Percentiles rank a stretch among this genome's conserved stretches.
Evolutionary conservation across 2,888 invertebrate species (phyloP).

Genomic region (Cephus nigrinus): DNA sequence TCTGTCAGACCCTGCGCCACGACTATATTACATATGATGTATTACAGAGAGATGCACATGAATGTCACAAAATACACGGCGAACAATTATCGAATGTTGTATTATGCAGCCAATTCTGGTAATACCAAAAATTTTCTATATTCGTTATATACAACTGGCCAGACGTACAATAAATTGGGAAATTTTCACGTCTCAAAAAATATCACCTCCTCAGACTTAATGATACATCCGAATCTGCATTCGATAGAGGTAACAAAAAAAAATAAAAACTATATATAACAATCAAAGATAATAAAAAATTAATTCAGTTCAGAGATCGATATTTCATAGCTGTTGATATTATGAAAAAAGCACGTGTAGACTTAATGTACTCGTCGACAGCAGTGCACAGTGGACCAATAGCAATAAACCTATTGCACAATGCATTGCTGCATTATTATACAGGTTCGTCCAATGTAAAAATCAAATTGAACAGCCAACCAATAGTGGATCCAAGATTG

Average conservation of each 20-base stretch:
- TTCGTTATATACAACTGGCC: constrained; percentile 16
- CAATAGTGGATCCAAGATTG: constrained; percentile 26
- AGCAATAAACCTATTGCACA: constrained; percentile 34
- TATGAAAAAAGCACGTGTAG: constrained; percentile 11
- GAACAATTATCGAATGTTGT: constrained; percentile 23
- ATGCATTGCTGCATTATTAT: constrained; percentile 29
- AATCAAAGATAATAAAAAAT: neutral
- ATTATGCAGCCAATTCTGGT: constrained; percentile 20
- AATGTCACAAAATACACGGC: constrained; percentile 24
- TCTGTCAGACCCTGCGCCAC: neutral
- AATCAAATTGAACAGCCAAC: constrained; percentile 33
- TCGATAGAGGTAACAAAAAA: constrained; percentile 29
- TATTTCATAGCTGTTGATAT: constrained; percentile 36
- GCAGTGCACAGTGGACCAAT: constrained; percentile 36
- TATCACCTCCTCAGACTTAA: constrained; percentile 22
- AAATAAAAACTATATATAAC: neutral
- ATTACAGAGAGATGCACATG: constrained; percentile 26
- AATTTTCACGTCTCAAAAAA: constrained; percentile 28
- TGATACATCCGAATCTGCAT: constrained; percentile 30
- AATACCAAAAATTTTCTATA: constrained; percentile 23
- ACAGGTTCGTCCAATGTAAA: constrained; percentile 11
- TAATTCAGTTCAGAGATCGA: constrained; percentile 30
- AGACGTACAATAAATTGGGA: constrained; percentile 16
- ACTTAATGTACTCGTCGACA: constrained; percentile 32
- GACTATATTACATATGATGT: neutral